A percentile compares a stretch with the other conserved stretches of the same genome.
Evolutionary conservation across 2,113 vertebrate species (phyloP).

Genomic region (Oenanthe melanoleuca): DNA sequence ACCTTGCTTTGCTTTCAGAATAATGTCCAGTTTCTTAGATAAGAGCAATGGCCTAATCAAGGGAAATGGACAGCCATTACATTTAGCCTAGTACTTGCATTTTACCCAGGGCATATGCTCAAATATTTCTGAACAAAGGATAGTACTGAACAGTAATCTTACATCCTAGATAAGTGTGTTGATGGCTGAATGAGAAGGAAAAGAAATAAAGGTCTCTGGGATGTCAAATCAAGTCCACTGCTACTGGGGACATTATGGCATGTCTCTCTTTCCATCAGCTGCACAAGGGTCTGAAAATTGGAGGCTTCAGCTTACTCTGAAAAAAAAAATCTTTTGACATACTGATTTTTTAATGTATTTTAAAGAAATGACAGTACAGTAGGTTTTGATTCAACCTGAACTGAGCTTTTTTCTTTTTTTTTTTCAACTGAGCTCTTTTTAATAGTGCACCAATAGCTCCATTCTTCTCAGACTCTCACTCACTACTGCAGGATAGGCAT

Average conservation of each 20-base stretch:
- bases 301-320: not conserved
- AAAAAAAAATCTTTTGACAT: not conserved
- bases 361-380: not conserved
- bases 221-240: not conserved
- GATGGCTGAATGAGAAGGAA: not conserved
- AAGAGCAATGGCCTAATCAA: not conserved
- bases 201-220: not conserved
- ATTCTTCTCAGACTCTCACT: not conserved
- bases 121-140: not conserved
- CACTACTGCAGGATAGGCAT: not conserved
- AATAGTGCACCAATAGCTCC: not conserved
- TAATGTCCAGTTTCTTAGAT: not conserved
- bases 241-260: not conserved
- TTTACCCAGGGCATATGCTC: not conserved
- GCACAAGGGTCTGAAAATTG: not conserved
- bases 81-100: not conserved
- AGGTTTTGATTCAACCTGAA: not conserved
- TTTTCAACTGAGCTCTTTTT: not conserved
- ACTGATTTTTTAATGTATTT: not conserved
- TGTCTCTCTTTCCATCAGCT: not conserved
- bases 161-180: not conserved
- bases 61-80: not conserved
- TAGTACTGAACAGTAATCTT: not conserved
- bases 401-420: not conserved
- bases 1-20: not conserved